Evolutionary conservation across 2,113 vertebrate species (phyloP), one percentile per base, ranked within the genome.

Genomic region (Murina feae): DNA sequence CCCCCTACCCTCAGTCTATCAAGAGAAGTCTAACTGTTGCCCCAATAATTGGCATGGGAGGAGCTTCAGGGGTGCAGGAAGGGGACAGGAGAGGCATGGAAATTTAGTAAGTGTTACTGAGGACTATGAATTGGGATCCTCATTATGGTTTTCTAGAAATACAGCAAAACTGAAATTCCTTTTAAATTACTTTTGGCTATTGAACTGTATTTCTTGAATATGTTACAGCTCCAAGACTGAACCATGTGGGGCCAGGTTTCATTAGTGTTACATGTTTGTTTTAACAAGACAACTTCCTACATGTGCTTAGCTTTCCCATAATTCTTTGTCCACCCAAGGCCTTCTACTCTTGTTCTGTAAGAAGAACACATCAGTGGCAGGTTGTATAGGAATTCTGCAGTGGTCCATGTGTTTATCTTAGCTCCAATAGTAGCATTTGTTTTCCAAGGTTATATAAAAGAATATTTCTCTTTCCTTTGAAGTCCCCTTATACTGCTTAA

Each of bases 141-240:
- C 21, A 66, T 83, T 87, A 84, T 83, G 74, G 82, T 81, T 88
- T 93, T 88, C 94, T 94, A 82, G 86, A 86, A 93, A 69, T 90
- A 80, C 6, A 88, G 39, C 21, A 88, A 92, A 78, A 60, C 81
- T 42, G 60, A 4, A 81, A 68, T 89, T 93, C 49, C 53, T 74
- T 95, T 82, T 44, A 89, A 85, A 86, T 95, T 78, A 44, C 66
- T 90, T 93, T 95, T 94, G 76, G 81, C 81, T 89, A 35, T 51
- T 51, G 84, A 84, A 69, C 65, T 95, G 32, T 81, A 80, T 51
- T 94, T 86, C 76, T 79, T 89, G 74, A 91, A 72, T 28, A 37
- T 37, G 47, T 88, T 88, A 82, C 47, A 74, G 42, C 68, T 93
- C n/a, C 39, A 68, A 49, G 79, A 65, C 25, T 21, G 35, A 74